A percentile compares a stretch with the other conserved stretches of the same genome.
Evolutionary conservation across 2,888 invertebrate species (phyloP).

Genomic region (Ophioninae sp.): DNA sequence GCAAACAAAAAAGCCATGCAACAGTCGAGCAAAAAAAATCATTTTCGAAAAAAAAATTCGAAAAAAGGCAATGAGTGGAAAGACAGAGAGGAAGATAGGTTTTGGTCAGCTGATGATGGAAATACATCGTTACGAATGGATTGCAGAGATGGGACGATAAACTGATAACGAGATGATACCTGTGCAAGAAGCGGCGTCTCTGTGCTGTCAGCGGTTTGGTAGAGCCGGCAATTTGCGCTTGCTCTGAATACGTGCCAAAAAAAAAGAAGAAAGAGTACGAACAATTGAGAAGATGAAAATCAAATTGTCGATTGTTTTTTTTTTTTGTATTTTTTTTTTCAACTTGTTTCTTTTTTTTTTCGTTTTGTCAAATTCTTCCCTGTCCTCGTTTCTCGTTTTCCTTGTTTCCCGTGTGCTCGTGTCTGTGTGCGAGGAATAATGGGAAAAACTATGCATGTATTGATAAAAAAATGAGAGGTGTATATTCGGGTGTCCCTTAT

Average conservation of each 20-base stretch:
- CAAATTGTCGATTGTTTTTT: conserved; percentile 38
- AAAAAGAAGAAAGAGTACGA: conserved; percentile 76
- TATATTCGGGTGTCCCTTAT: neutral
- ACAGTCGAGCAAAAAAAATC: conserved; percentile 34
- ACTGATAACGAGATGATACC: conserved; percentile 77
- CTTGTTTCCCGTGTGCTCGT: neutral
- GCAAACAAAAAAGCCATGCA: conserved; percentile 48
- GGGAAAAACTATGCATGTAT: neutral
- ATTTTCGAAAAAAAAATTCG: conserved; percentile 3
- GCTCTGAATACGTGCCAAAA: conserved; percentile 80
- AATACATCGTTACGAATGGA: conserved; percentile 21
- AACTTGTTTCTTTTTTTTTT: conserved; percentile 5
- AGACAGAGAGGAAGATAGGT: conserved; percentile 29
- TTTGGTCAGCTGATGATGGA: conserved; percentile 12
- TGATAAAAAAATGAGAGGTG: neutral
- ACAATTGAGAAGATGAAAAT: conserved; percentile 65
- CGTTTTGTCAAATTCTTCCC: neutral
- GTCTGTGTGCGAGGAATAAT: neutral
- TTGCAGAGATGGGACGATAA: conserved; percentile 57
- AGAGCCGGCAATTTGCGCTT: conserved; percentile 81
- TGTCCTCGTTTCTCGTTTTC: conserved; percentile 24
- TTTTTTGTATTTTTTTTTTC: conserved; percentile 23
- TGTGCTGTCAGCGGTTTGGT: conserved; percentile 81
- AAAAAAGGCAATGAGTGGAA: neutral
- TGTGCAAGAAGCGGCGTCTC: conserved; percentile 81